These are phyloP conservation scores for Dastarcus helophoroides DNA, from an alignment of 2,888 invertebrate species.

Conservation along the genomic window DNA sequence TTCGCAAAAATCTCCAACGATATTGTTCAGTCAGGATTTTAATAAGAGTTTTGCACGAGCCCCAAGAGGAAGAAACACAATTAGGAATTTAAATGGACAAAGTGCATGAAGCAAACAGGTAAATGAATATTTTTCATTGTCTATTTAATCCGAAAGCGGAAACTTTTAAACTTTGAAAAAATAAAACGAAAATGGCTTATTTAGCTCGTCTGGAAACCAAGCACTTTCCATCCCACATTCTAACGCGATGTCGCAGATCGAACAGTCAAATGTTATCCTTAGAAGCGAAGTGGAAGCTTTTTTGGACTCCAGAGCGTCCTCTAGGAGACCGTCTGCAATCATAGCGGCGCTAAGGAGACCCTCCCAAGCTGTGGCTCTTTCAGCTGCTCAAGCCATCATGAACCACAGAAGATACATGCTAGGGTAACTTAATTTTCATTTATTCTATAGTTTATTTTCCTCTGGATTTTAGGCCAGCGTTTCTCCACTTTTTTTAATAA, in stretches of 20 bases:
- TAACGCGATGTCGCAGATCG: no score
- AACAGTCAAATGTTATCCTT: no score
- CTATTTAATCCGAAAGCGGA: constrained; percentile 3
- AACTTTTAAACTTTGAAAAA: no score
- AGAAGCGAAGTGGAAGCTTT: not conserved
- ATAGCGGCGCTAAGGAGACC: constrained; percentile 52
- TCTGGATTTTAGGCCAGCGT: not conserved
- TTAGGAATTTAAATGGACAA: constrained; percentile 23
- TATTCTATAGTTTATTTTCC: not conserved
- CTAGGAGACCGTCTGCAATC: constrained; percentile 50
- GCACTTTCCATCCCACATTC: no score
- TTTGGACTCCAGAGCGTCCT: constrained; percentile 18
- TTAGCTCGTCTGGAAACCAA: no score
- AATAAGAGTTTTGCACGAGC: constrained; percentile 20
- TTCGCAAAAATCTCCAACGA: constrained; percentile 13
- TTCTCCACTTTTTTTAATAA: no score
- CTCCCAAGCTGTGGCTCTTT: constrained; percentile 47
- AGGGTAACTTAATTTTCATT: constrained; percentile 17
- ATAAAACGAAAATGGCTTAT: no score
- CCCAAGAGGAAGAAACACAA: constrained; percentile 21
- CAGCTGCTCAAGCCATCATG: constrained; percentile 40
- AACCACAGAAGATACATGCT: constrained; percentile 28
- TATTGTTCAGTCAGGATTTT: constrained; percentile 18
- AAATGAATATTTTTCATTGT: constrained; percentile 4
- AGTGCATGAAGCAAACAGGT: constrained; percentile 15